Evolutionary conservation across 2,797 vertebrate species (phyloP).

Genomic region (Stomatorhinus walkeri): DNA sequence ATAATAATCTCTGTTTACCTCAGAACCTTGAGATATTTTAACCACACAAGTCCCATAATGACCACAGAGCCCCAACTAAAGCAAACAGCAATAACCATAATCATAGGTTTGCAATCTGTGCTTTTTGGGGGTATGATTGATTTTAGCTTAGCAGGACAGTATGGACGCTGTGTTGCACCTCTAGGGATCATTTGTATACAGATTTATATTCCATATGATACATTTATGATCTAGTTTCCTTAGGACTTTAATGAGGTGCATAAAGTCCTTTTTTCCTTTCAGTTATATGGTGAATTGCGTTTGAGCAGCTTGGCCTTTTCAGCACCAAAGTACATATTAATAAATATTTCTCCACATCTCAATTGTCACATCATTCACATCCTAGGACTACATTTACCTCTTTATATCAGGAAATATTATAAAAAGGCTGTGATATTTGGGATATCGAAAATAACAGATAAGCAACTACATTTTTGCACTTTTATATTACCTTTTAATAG

Average conservation of each 20-base stretch:
- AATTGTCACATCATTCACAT: conserved; percentile 48
- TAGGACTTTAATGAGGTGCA: not conserved
- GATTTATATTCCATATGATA: conserved; percentile 6
- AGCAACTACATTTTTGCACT: not conserved
- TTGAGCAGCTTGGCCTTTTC: not conserved
- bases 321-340: conserved; percentile 15
- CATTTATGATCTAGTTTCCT: not conserved
- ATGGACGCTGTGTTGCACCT: not conserved
- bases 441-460: not conserved
- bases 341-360: conserved; percentile 35
- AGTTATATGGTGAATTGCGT: not conserved
- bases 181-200: not conserved
- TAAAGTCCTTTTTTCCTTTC: not conserved
- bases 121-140: not conserved
- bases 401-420: conserved; percentile 53
- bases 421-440: not conserved
- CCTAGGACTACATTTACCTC: conserved; percentile 40
- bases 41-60: conserved; percentile 36
- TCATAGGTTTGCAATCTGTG: conserved; percentile 35
- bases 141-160: not conserved
- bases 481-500: not conserved
- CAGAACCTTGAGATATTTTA: conserved; percentile 54
- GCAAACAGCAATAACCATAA: conserved; percentile 59
- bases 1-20: conserved; percentile 61
- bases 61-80: not conserved